Conservation (phyloP, 1,140 invertebrate genomes). For the Heliothis virescens region DNA sequence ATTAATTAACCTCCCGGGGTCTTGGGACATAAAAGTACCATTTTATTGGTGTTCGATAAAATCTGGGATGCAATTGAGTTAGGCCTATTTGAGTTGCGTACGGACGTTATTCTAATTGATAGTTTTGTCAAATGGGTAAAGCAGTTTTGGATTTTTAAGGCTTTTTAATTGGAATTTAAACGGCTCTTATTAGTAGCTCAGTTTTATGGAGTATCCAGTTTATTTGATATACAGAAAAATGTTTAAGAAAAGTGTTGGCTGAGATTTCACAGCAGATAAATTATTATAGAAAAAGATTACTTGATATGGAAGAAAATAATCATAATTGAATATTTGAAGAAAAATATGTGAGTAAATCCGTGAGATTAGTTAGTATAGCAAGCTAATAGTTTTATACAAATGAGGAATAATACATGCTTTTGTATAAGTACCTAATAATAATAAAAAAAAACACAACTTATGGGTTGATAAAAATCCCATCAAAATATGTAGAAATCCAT, state of each 20-base stretch:
- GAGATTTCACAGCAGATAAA: neutral
- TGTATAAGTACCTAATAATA: too few species aligned
- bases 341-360: too few species aligned
- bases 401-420: too few species aligned
- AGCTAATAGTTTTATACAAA: too few species aligned
- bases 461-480: neutral
- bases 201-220: neutral
- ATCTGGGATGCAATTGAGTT: slow-evolving; percentile 54
- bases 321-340: too few species aligned
- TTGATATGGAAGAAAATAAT: too few species aligned
- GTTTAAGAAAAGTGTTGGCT: neutral
- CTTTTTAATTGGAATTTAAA: slow-evolving; percentile 46
- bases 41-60: slow-evolving; percentile 64
- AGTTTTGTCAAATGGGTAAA: slow-evolving; percentile 36
- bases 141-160: slow-evolving; percentile 36
- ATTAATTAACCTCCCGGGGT: slow-evolving; percentile 76
- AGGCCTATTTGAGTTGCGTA: slow-evolving; percentile 57
- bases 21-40: slow-evolving; percentile 63
- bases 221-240: neutral
- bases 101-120: slow-evolving; percentile 46
- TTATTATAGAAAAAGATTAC: too few species aligned
- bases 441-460: neutral
- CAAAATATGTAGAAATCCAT: neutral
- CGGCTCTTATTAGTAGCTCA: slow-evolving; percentile 23
- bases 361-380: too few species aligned